phyloP scores from a whole-genome alignment of 2,888 invertebrate genomes.

The Trissolcus japonicus region DNA sequence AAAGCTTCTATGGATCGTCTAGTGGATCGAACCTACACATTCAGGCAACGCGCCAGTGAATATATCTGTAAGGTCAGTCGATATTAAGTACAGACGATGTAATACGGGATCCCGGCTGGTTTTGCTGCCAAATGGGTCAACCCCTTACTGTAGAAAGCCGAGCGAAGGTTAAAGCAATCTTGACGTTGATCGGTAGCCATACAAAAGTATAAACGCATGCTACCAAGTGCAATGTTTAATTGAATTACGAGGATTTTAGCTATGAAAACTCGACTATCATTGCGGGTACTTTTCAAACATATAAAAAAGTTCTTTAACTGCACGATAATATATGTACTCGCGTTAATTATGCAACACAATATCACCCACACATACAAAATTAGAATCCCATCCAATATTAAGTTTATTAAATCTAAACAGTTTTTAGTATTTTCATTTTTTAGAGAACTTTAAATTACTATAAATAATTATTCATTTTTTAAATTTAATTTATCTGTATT shows the following conservation, averaged over 20 bases:
- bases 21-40: slow-evolving; percentile 42
- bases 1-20: slow-evolving; percentile 72
- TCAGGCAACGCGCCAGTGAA: slow-evolving; percentile 69
- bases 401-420: too few species aligned
- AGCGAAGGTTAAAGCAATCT: slow-evolving; percentile 59
- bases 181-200: slow-evolving; percentile 58
- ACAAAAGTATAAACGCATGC: slow-evolving; percentile 56
- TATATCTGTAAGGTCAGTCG: slow-evolving; percentile 73
- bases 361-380: too few species aligned
- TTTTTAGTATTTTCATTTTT: too few species aligned
- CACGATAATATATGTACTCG: too few species aligned
- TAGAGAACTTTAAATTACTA: too few species aligned
- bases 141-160: slow-evolving; percentile 44
- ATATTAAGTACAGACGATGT: slow-evolving; percentile 61
- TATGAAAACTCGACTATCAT: slow-evolving; percentile 52
- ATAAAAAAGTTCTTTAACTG: not conserved
- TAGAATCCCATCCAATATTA: too few species aligned
- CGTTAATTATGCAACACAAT: too few species aligned
- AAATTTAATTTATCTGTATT: not conserved
- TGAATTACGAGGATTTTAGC: slow-evolving; percentile 57
- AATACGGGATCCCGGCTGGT: slow-evolving; percentile 60
- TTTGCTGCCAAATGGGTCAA: slow-evolving; percentile 65
- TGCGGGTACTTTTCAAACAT: not conserved
- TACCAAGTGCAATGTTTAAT: slow-evolving; percentile 33
- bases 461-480: too few species aligned